These are phyloP conservation scores for Aphyosemion australe DNA, from an alignment of 2,113 vertebrate species.

Conservation along the genomic window DNA sequence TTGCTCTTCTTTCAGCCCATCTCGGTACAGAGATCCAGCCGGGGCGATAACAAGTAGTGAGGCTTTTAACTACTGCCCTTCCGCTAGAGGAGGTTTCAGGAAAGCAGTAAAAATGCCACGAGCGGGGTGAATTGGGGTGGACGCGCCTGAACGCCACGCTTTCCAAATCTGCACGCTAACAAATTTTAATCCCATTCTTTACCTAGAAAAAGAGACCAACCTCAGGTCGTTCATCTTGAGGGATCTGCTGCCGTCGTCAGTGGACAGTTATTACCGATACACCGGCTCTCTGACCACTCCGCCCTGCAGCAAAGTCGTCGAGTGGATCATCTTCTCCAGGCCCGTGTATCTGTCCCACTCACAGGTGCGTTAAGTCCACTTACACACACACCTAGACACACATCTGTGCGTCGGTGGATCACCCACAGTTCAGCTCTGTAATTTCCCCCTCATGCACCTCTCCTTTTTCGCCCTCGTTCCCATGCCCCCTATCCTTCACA, in stretches of 20 bases:
- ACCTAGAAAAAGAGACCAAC: slow-evolving; percentile 95
- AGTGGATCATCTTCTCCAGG: slow-evolving; percentile 95
- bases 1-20: slow-evolving; percentile 56
- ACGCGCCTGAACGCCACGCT: background rate
- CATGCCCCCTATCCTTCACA: slow-evolving; percentile 49
- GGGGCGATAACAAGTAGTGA: slow-evolving; percentile 57
- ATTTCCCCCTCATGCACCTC: slow-evolving; percentile 46
- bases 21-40: slow-evolving; percentile 57
- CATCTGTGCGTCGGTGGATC: slow-evolving; percentile 54
- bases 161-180: slow-evolving; percentile 16
- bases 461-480: slow-evolving; percentile 21
- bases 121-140: slow-evolving; percentile 36
- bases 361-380: slow-evolving; percentile 81
- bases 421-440: slow-evolving; percentile 43
- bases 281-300: slow-evolving; percentile 94
- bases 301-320: slow-evolving; percentile 95
- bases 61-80: slow-evolving; percentile 65
- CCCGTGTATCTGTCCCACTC: slow-evolving; percentile 93
- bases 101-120: slow-evolving; percentile 50
- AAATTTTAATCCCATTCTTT: slow-evolving; percentile 27
- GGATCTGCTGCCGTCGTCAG: slow-evolving; percentile 88
- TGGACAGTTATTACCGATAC: slow-evolving; percentile 96
- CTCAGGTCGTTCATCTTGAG: slow-evolving; percentile 93
- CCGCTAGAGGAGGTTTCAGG: slow-evolving; percentile 35
- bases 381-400: slow-evolving; percentile 23